Evolutionary conservation across 1,140 invertebrate genomes (phyloP).

Genomic region (Plectrocnemia conspersa): DNA sequence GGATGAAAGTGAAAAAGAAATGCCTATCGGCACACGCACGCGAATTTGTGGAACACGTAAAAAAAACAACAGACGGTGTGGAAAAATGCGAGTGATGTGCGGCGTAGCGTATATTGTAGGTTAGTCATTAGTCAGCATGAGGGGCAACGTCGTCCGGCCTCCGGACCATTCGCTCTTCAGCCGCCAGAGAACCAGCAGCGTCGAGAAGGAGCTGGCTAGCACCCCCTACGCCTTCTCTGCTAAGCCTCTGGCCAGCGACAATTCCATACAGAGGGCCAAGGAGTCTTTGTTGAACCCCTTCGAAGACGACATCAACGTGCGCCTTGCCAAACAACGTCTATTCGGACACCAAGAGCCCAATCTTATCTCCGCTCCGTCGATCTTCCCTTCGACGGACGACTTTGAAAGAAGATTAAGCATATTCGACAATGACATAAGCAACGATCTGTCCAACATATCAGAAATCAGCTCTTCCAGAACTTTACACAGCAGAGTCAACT

Average conservation of each 20-base stretch:
- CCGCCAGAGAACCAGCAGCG: slow-evolving; percentile 47
- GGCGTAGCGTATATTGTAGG: slow-evolving; percentile 7
- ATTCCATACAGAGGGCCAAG: slow-evolving; percentile 21
- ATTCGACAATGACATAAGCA: slow-evolving; percentile 20
- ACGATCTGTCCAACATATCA: slow-evolving; percentile 24
- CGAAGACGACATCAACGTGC: slow-evolving; percentile 33
- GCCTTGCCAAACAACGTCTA: slow-evolving; percentile 30
- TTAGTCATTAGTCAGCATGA: slow-evolving; percentile 24
- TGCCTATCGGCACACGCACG: neutral
- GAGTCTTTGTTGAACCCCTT: slow-evolving; percentile 28
- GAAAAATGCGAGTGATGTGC: slow-evolving; percentile 9
- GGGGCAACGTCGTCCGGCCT: slow-evolving; percentile 34
- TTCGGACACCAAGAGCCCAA: slow-evolving; percentile 22
- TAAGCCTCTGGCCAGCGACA: slow-evolving; percentile 24
- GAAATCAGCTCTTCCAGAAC: slow-evolving; percentile 27
- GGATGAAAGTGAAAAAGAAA: slow-evolving; percentile 8
- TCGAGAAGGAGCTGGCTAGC: slow-evolving; percentile 49
- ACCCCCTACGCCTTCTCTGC: slow-evolving; percentile 50
- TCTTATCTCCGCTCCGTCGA: slow-evolving; percentile 22
- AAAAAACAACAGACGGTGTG: neutral
- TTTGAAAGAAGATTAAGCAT: slow-evolving; percentile 24
- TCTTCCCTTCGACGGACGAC: slow-evolving; percentile 30
- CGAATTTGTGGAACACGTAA: slow-evolving; percentile 3
- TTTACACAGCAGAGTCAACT: slow-evolving; percentile 11
- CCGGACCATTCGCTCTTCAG: slow-evolving; percentile 43